Percentiles rank a stretch among this genome's conserved stretches.
Evolutionary conservation across 2,113 vertebrate genomes (phyloP).

Genomic region (Otolemur garnettii): DNA sequence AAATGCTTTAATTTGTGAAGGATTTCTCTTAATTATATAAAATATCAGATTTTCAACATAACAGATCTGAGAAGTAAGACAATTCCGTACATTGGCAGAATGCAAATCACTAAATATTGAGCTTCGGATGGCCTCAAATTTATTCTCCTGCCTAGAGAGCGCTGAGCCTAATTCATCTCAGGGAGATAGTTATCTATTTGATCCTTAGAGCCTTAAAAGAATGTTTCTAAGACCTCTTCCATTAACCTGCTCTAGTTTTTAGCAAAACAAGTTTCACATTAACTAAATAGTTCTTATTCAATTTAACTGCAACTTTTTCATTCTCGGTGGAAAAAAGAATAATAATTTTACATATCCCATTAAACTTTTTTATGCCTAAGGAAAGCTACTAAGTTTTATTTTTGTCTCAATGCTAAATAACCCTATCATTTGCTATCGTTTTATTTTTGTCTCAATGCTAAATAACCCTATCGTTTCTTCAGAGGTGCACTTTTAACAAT

Average conservation of each 20-base stretch:
- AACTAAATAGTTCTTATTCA: constrained; percentile 15
- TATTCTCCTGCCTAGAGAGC: constrained; percentile 12
- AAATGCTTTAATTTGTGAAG: constrained; percentile 63
- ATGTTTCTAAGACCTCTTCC: constrained; percentile 10
- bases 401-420: constrained; percentile 44
- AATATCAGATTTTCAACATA: constrained; percentile 63
- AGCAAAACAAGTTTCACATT: constrained; percentile 40
- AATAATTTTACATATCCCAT: constrained; percentile 36
- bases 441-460: constrained; percentile 33
- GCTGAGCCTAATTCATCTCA: constrained; percentile 44
- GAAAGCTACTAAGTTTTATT: not conserved
- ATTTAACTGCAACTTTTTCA: constrained; percentile 36
- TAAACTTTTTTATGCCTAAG: constrained; percentile 15
- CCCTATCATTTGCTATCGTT: not conserved
- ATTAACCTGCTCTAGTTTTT: not conserved
- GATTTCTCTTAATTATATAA: constrained; percentile 60
- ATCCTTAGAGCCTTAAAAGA: constrained; percentile 52
- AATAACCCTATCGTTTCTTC: not conserved
- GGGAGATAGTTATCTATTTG: constrained; percentile 49
- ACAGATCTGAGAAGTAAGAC: constrained; percentile 42
- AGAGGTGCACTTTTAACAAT: not conserved
- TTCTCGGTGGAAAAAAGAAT: constrained; percentile 20
- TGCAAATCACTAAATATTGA: constrained; percentile 65
- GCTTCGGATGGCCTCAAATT: constrained; percentile 14
- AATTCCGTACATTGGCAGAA: constrained; percentile 42